A percentile compares a stretch with the other conserved stretches of the same genome.
These are phyloP conservation scores for Oreocharis arfaki DNA, from an alignment of 2,113 vertebrate genomes.

Conservation along the genomic window DNA sequence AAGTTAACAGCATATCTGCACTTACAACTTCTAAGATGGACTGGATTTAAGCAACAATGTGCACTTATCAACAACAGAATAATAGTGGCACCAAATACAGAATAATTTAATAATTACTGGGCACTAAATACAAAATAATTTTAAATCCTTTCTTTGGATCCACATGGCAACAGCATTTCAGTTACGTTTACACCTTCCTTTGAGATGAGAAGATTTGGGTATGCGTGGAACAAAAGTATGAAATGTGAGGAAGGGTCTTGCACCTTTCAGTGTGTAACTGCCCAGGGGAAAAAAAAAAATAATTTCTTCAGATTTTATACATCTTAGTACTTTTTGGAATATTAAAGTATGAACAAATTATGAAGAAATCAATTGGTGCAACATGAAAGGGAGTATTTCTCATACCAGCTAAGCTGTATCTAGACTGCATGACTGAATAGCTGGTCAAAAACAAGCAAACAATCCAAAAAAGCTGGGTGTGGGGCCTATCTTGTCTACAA, in stretches of 20 bases:
- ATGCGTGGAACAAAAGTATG: not conserved
- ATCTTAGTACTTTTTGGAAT: not conserved
- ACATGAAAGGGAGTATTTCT: not conserved
- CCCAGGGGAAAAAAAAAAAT: rapidly evolving
- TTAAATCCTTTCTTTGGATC: not conserved
- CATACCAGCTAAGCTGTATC: not conserved
- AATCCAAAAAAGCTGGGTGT: rapidly evolving
- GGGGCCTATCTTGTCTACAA: not conserved
- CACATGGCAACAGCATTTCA: not conserved
- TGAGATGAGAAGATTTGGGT: not conserved
- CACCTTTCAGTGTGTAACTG: not conserved
- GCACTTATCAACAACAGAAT: not conserved
- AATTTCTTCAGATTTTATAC: not conserved
- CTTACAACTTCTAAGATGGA: not conserved
- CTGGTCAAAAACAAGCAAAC: not conserved
- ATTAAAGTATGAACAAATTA: not conserved
- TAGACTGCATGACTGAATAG: not conserved
- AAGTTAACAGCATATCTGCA: not conserved
- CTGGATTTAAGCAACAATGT: not conserved
- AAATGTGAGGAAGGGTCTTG: not conserved
- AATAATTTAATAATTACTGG: not conserved
- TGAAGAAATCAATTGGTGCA: not conserved
- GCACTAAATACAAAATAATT: not conserved
- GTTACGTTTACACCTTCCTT: not conserved
- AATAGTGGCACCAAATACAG: not conserved